A percentile compares a stretch with the other conserved stretches of the same genome.
These are phyloP conservation scores for Dendrolimus kikuchii DNA, from an alignment of 1,140 invertebrate genomes.

Conservation along the genomic window DNA sequence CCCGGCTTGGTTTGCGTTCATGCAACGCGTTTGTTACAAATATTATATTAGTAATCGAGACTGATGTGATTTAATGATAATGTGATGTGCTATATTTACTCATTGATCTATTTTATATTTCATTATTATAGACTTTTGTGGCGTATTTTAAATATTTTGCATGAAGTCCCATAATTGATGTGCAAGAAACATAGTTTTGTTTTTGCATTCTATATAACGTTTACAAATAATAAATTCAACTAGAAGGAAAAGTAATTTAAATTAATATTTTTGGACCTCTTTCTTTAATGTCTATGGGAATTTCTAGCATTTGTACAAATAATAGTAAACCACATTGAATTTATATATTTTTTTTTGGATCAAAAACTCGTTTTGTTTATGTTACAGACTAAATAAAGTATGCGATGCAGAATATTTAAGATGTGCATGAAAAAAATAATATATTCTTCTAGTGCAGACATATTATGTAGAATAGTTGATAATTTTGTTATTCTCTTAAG, in stretches of 20 bases:
- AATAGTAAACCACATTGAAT: too few relatives aligned
- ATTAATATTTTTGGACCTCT: too few relatives aligned
- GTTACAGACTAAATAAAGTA: too few relatives aligned
- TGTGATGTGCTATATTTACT: conserved; percentile 29
- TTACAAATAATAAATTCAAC: conserved; percentile 1
- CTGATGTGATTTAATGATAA: conserved; percentile 35
- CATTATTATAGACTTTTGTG: conserved; percentile 7
- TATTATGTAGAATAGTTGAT: conserved; percentile 10
- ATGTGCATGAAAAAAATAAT: conserved; percentile 16
- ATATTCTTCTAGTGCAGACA: conserved; percentile 17
- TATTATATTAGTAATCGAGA: conserved; percentile 23
- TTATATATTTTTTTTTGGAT: too few relatives aligned
- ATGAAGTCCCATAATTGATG: background rate
- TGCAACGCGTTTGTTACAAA: background rate
- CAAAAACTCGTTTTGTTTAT: too few relatives aligned
- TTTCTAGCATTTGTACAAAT: too few relatives aligned
- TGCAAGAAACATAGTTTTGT: conserved; percentile 1
- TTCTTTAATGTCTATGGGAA: too few relatives aligned
- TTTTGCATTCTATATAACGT: conserved; percentile 3
- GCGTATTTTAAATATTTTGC: conserved; percentile 4
- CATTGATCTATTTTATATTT: conserved; percentile 19
- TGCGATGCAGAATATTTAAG: conserved; percentile 4
- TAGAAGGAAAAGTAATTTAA: too few relatives aligned
- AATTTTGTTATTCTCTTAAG: background rate
- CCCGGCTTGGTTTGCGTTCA: too few relatives aligned